A percentile compares a stretch with the other conserved stretches of the same genome.
Conservation (phyloP, 2,113 vertebrate species). For the Aythya baeri region DNA sequence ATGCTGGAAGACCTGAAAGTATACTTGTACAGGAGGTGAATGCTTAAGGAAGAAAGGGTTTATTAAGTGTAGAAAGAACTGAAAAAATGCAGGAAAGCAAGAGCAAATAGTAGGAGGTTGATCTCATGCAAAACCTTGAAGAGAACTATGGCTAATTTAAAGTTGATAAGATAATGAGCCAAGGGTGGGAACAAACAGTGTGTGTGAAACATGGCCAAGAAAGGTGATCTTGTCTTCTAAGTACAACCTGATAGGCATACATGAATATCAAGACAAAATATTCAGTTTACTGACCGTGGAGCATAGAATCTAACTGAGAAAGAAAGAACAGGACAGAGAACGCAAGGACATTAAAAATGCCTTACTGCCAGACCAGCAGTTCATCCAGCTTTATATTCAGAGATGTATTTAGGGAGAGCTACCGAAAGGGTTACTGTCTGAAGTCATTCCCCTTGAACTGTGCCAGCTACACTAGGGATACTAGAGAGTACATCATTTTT, state of each 20-base stretch:
- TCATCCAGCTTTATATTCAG: not conserved
- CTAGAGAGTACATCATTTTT: not conserved
- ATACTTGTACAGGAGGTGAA: not conserved
- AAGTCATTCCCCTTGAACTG: not conserved
- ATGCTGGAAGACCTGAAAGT: not conserved
- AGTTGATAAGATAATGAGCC: conserved; percentile 1
- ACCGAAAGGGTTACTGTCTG: not conserved
- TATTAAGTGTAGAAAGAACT: not conserved
- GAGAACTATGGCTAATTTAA: not conserved
- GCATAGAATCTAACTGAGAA: not conserved
- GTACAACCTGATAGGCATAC: not conserved
- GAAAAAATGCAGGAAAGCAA: not conserved
- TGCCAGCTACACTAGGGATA: not conserved
- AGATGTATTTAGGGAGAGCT: not conserved
- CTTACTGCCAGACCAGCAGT: not conserved
- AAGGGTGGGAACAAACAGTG: not conserved
- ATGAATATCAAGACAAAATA: not conserved
- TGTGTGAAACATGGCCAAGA: not conserved
- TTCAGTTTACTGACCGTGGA: not conserved
- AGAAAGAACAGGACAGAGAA: not conserved
- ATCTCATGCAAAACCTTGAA: not conserved
- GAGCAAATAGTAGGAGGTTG: not conserved
- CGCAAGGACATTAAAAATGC: not conserved
- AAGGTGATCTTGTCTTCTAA: not conserved
- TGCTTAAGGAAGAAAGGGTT: not conserved